Evolutionary conservation across 2,888 invertebrate genomes (phyloP), one percentile per base, ranked within the genome.

Genomic region (Oligia fasciuncula): DNA sequence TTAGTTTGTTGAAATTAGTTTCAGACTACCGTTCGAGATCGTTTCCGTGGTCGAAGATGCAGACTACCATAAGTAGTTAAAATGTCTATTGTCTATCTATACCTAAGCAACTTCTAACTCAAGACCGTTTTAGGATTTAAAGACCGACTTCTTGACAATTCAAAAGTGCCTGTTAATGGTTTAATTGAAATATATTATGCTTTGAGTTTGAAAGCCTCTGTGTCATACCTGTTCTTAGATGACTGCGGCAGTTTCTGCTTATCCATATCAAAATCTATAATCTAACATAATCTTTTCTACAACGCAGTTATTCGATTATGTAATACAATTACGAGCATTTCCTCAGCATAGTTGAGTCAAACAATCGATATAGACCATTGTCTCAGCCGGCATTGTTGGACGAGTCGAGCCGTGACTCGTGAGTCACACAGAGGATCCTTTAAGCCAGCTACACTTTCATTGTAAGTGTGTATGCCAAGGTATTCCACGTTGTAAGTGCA

Each of bases 281-380:
- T 35, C n/a, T 23, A 49, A 49, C 40, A 77, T 17, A 73, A 51
- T 57, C 43, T 54, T 67, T 71, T 49, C 43, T 73, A 60, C 57
- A 77, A 66, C 62, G 54, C 65, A 78, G 77, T 70, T 71, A 83
- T 70, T n/a, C 40, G 66, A 80, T 85, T 87, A 80, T 76, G 81
- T 81, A 81, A 88, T 78, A 77, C 65, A 81, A 84, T 89, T 76
- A 84, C 78, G 65, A 82, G 70, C 80, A 76, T 77, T 84, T 87
- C 85, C 77, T 80, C 65, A 60, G 66, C 72, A 69, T 68, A 83
- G 73, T 78, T 73, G 76, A 83, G 81, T 79, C 73, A 80, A 85
- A 89, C 84, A 88, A 89, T 88, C 87, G 84, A 86, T 88, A 81
- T 80, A 74, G 76, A 75, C 83, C 82, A 89, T 89, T 88, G 89